phyloP scores from a whole-genome alignment of 2,797 vertebrate genomes.

The Anisognathus igniventris region DNA sequence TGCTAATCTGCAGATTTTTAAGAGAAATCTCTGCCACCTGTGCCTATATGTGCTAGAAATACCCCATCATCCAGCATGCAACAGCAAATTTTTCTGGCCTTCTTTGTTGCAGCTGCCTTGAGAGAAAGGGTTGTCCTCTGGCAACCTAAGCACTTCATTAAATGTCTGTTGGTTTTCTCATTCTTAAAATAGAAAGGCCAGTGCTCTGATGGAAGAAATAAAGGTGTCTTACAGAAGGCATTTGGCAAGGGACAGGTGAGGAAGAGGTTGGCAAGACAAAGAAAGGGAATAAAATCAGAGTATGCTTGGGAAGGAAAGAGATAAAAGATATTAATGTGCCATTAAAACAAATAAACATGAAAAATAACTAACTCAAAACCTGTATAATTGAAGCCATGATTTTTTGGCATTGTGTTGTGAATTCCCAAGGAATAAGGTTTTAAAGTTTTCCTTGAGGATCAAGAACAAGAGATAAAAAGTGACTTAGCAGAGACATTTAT shows the following conservation, averaged over 20 bases:
- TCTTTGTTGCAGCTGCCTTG: neutral
- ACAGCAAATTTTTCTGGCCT: neutral
- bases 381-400: rapidly evolving
- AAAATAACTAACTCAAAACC: neutral
- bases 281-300: neutral
- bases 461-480: neutral
- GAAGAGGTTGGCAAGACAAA: neutral
- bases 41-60: neutral
- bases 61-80: neutral
- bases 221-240: neutral
- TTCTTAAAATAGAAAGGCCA: neutral
- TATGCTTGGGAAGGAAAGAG: neutral
- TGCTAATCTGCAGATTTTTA: neutral
- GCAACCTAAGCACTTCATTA: neutral
- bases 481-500: neutral
- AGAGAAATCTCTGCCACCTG: neutral
- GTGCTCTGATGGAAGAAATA: neutral
- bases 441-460: neutral
- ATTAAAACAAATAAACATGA: neutral
- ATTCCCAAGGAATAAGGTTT: neutral
- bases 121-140: neutral
- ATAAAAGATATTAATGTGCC: neutral
- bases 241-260: neutral
- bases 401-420: neutral
- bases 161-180: neutral